phyloP scores from a whole-genome alignment of 2,113 vertebrate genomes.

The Speoplatyrhinus poulsoni region DNA sequence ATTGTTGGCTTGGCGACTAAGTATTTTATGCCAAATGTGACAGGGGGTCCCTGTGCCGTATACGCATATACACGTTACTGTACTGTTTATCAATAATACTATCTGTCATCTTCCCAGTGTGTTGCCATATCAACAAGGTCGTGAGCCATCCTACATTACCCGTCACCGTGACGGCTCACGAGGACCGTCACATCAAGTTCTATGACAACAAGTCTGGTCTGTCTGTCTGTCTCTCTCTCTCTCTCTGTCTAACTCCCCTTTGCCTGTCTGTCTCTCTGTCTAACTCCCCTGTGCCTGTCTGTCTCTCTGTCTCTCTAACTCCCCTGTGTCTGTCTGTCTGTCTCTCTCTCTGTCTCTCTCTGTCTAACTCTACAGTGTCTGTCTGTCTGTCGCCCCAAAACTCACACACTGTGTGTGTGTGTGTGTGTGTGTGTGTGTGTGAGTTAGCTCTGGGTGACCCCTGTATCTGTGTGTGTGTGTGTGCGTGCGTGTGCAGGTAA shows the following conservation, averaged over 20 bases:
- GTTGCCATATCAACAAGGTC: conserved; percentile 93
- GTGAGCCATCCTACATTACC: conserved; percentile 98
- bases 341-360: neutral
- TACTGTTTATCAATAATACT: too few relatives aligned
- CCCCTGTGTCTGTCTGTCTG: neutral
- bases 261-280: neutral
- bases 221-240: conserved; percentile 10
- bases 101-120: neutral
- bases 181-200: conserved; percentile 98
- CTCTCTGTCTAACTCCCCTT: neutral
- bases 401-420: neutral
- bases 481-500: conserved; percentile 80
- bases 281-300: neutral
- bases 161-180: conserved; percentile 95
- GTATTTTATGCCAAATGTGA: too few relatives aligned
- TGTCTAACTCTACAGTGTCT: too few relatives aligned
- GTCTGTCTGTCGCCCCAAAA: too few relatives aligned
- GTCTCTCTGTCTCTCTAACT: neutral
- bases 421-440: neutral
- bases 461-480: neutral
- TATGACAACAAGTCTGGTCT: conserved; percentile 98
- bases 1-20: too few relatives aligned
- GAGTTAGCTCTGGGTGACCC: too few relatives aligned
- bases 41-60: too few relatives aligned
- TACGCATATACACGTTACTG: too few relatives aligned